Conservation (phyloP, 1,140 invertebrate genomes). For the Drosophila dunni region DNA sequence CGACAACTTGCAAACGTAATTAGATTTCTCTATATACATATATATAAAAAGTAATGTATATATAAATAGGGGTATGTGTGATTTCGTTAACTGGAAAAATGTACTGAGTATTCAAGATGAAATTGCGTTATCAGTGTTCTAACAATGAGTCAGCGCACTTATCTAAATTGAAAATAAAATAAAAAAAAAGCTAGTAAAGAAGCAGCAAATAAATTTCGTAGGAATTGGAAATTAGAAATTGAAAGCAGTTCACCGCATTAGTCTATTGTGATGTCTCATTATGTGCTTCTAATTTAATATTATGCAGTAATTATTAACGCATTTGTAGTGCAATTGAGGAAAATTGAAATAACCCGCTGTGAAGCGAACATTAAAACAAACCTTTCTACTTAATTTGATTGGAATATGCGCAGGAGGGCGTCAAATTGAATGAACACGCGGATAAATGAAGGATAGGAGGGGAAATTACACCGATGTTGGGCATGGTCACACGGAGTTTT, state of each 20-base stretch:
- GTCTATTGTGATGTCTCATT: not conserved
- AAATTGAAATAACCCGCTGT: slow-evolving; percentile 9
- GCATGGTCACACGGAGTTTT: slow-evolving; percentile 41
- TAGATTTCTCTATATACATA: not conserved
- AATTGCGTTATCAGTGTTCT: not conserved
- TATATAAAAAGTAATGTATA: too few species aligned
- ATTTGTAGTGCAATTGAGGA: not conserved
- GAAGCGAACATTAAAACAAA: slow-evolving; percentile 33
- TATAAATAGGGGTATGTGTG: too few species aligned
- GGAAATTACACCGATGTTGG: slow-evolving; percentile 10
- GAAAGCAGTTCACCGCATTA: not conserved
- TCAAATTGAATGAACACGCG: slow-evolving; percentile 1
- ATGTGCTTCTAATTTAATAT: not conserved
- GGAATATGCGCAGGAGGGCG: slow-evolving; percentile 70
- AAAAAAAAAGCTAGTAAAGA: too few species aligned
- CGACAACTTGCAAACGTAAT: not conserved
- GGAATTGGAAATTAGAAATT: not conserved
- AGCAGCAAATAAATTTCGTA: too few species aligned
- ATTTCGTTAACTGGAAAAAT: not conserved
- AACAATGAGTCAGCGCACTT: not conserved
- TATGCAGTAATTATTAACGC: slow-evolving; percentile 9
- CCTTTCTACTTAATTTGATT: slow-evolving; percentile 80
- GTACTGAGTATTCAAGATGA: not conserved
- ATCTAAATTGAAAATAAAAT: too few species aligned
- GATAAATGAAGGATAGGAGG: slow-evolving; percentile 6